These are phyloP conservation scores for Procambarus clarkii DNA, from an alignment of 1,140 invertebrate species.

Conservation along the genomic window DNA sequence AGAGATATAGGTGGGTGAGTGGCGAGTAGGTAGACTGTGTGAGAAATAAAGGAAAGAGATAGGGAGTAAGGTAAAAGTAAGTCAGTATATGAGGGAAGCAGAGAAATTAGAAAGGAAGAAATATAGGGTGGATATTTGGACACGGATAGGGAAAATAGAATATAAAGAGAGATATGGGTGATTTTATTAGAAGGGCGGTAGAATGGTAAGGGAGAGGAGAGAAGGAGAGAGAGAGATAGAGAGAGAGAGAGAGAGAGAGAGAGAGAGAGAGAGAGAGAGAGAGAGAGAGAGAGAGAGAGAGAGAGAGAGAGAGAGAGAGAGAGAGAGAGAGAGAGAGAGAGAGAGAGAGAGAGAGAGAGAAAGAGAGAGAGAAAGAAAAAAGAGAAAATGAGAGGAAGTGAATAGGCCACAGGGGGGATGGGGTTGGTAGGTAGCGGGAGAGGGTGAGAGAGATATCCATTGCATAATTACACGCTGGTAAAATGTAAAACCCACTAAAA, in stretches of 20 bases:
- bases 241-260: background rate
- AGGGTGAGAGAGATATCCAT: background rate
- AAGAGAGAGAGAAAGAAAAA: background rate
- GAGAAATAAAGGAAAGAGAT: too few species aligned
- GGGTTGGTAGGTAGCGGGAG: background rate
- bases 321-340: background rate
- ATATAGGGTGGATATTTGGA: too few species aligned
- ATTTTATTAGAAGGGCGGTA: too few species aligned
- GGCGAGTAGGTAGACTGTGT: background rate
- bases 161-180: background rate
- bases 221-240: too few species aligned
- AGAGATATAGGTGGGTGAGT: background rate
- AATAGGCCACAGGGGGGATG: background rate
- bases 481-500: constrained; percentile 35
- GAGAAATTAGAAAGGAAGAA: too few species aligned
- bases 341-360: too few species aligned
- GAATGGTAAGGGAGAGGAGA: background rate
- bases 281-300: background rate
- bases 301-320: constrained; percentile 1
- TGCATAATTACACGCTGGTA: constrained; percentile 18
- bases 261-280: background rate
- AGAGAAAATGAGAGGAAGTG: background rate
- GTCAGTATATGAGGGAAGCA: too few species aligned
- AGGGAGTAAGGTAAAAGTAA: too few species aligned
- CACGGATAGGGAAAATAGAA: background rate